Evolutionary conservation across 2,797 vertebrate species (phyloP).

Genomic region (Falco columbarius): DNA sequence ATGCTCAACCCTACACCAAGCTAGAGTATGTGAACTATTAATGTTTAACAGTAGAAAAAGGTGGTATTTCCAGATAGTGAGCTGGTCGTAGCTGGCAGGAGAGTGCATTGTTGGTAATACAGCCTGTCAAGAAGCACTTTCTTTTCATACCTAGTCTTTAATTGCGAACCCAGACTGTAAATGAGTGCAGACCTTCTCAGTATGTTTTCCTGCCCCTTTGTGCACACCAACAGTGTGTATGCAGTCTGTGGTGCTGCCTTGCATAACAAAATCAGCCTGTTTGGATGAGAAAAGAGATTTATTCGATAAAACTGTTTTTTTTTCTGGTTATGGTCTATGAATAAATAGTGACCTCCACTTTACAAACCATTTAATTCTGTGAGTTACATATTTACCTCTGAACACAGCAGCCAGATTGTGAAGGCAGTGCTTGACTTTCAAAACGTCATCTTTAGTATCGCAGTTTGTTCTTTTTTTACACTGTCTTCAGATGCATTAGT

Average conservation of each 20-base stretch:
- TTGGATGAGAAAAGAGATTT: neutral
- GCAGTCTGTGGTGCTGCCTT: neutral
- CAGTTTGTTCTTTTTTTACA: neutral
- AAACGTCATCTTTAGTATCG: neutral
- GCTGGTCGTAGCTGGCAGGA: neutral
- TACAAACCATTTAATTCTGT: neutral
- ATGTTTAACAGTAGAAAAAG: neutral
- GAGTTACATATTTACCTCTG: neutral
- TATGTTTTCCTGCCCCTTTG: neutral
- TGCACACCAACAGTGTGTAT: neutral
- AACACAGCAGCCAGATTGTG: neutral
- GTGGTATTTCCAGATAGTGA: neutral
- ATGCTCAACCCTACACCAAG: neutral
- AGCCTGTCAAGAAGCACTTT: neutral
- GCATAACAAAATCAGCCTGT: neutral
- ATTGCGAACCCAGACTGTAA: neutral
- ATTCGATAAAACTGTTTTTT: neutral
- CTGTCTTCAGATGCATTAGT: neutral
- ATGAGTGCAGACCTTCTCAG: neutral
- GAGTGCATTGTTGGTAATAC: neutral
- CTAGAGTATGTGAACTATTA: neutral
- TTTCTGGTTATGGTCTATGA: neutral
- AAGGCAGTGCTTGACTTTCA: neutral
- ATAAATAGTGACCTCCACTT: neutral
- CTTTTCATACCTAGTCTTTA: neutral